phyloP scores from a whole-genome alignment of 2,888 invertebrate species.

The Rhingia campestris region DNA sequence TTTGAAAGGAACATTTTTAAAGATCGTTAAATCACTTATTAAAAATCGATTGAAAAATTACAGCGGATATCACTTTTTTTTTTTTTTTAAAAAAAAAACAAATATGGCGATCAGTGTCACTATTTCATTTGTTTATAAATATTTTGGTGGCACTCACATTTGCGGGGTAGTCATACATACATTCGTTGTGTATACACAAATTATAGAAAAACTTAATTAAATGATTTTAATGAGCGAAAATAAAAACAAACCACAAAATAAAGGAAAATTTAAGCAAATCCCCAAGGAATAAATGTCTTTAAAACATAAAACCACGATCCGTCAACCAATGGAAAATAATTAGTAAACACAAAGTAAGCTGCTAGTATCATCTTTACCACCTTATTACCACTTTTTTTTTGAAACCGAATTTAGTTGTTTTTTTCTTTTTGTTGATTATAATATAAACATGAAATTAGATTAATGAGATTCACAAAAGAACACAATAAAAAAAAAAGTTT shows the following conservation, averaged over 20 bases:
- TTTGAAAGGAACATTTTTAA: no score
- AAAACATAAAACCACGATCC: constrained; percentile 30
- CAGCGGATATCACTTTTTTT: no score
- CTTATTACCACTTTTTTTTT: constrained; percentile 17
- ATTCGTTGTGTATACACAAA: constrained; percentile 30
- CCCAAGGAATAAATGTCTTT: constrained; percentile 49
- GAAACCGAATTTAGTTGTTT: background rate
- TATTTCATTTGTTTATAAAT: background rate
- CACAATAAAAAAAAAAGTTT: constrained; percentile 33
- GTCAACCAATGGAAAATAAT: constrained; percentile 56
- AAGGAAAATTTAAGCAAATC: constrained; percentile 36
- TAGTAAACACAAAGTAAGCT: constrained; percentile 68
- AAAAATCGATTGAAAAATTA: no score
- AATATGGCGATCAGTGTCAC: no score
- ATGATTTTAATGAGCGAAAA: constrained; percentile 1
- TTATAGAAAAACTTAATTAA: constrained; percentile 2
- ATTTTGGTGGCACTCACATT: background rate
- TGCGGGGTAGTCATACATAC: background rate
- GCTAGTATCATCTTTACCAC: constrained; percentile 48
- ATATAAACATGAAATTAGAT: constrained; percentile 27
- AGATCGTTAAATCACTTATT: no score
- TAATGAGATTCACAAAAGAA: constrained; percentile 28
- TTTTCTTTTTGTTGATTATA: background rate
- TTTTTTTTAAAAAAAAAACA: no score
- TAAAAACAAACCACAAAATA: constrained; percentile 17